Conservation (phyloP, 2,888 invertebrate species). For the Psylliodes chrysocephalus region DNA sequence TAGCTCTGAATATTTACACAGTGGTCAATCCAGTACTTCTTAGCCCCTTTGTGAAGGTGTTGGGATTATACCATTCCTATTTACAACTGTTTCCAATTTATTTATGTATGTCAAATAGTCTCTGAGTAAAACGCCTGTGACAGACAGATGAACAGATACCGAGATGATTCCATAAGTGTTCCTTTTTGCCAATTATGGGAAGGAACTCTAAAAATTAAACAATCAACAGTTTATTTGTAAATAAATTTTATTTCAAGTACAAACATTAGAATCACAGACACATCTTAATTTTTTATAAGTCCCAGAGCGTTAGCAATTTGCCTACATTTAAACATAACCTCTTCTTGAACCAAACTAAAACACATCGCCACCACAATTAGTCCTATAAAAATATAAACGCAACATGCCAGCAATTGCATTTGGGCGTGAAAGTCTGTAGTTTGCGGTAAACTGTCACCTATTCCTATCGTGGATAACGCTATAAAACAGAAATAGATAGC, state of each 20-base stretch:
- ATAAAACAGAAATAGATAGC: constrained; percentile 88
- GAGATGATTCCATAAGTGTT: too few relatives aligned
- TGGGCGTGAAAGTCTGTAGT: constrained; percentile 65
- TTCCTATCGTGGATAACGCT: constrained; percentile 84
- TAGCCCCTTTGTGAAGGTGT: too few relatives aligned
- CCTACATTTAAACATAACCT: constrained; percentile 78
- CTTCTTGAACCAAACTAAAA: constrained; percentile 84
- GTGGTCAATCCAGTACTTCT: too few relatives aligned
- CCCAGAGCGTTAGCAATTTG: constrained; percentile 77
- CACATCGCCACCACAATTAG: constrained; percentile 86
- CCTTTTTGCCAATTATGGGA: too few relatives aligned
- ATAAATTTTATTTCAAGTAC: constrained; percentile 28
- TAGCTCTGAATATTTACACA: too few relatives aligned
- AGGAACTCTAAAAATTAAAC: too few relatives aligned
- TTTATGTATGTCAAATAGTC: too few relatives aligned
- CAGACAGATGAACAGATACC: too few relatives aligned
- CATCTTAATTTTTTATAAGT: constrained; percentile 68
- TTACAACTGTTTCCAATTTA: too few relatives aligned
- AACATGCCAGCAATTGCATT: constrained; percentile 81
- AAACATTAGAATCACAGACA: constrained; percentile 35
- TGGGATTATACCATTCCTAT: too few relatives aligned
- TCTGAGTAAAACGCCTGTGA: too few relatives aligned
- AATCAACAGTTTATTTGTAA: constrained; percentile 10
- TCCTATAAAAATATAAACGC: constrained; percentile 81
- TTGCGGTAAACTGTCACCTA: constrained; percentile 70